A percentile compares a stretch with the other conserved stretches of the same genome.
phyloP scores from a whole-genome alignment of 2,113 vertebrate genomes.

The Cyanocitta stelleri region DNA sequence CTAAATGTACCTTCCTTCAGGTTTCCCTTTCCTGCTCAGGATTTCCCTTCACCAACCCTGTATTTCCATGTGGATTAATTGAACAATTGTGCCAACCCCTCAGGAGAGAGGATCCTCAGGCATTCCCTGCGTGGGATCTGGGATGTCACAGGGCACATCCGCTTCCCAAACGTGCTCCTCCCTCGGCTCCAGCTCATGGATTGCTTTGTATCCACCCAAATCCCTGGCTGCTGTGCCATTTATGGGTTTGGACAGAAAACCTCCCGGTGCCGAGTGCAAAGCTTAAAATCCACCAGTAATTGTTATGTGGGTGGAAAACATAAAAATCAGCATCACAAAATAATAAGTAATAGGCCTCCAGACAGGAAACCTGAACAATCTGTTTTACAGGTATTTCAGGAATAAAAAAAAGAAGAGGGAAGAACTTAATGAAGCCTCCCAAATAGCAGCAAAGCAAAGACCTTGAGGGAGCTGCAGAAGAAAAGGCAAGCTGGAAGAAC shows the following conservation, averaged over 20 bases:
- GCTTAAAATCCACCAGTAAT: neutral
- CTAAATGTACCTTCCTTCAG: neutral
- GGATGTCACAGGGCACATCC: neutral
- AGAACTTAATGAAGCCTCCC: neutral
- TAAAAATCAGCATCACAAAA: neutral
- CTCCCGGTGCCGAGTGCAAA: neutral
- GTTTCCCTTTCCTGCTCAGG: neutral
- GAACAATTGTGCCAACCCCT: neutral
- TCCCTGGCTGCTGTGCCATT: neutral
- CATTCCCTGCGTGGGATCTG: neutral
- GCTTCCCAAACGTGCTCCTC: neutral
- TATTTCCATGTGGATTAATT: fast-evolving
- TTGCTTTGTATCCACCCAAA: neutral
- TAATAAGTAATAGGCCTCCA: neutral
- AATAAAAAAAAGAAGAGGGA: neutral
- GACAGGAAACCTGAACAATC: neutral
- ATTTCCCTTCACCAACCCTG: neutral
- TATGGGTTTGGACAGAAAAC: neutral
- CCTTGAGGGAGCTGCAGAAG: neutral
- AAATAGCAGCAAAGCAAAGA: neutral
- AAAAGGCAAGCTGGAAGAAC: neutral
- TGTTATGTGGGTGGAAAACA: neutral
- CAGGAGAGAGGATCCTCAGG: neutral
- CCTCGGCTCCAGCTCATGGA: neutral
- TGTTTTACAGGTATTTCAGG: neutral